phyloP scores from a whole-genome alignment of 2,113 vertebrate species.

The Paradoxurus hermaphroditus region DNA sequence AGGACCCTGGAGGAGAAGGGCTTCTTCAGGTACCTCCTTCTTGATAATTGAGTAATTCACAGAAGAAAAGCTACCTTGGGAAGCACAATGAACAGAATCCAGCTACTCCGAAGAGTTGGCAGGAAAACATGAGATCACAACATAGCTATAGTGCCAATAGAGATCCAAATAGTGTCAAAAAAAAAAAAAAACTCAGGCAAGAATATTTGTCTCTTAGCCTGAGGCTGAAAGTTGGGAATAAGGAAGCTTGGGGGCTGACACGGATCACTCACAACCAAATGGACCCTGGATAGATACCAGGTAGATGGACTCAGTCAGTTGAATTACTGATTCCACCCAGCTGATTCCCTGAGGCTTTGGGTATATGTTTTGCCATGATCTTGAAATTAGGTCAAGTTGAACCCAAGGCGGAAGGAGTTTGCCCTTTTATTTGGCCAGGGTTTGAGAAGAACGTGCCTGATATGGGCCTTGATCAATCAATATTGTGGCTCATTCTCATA shows the following conservation, averaged over 20 bases:
- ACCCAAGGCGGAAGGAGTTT: not conserved
- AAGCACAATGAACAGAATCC: not conserved
- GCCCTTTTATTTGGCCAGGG: not conserved
- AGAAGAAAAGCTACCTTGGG: not conserved
- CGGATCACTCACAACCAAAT: not conserved
- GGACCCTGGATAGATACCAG: not conserved
- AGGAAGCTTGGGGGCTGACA: too few relatives aligned
- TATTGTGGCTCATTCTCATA: not conserved
- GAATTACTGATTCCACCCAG: not conserved
- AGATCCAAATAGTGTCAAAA: not conserved
- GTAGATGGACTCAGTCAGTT: too few relatives aligned
- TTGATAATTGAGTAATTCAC: not conserved
- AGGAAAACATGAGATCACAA: not conserved
- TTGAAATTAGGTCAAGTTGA: not conserved
- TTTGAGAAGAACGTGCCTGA: not conserved
- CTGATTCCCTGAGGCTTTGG: not conserved
- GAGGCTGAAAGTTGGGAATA: not conserved
- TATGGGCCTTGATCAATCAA: not conserved
- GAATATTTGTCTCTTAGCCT: not conserved
- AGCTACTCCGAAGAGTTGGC: not conserved
- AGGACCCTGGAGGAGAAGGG: not conserved
- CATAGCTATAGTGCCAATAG: rapidly evolving
- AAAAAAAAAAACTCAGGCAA: not conserved
- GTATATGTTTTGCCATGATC: not conserved
- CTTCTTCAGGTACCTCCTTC: too few relatives aligned